Conservation (phyloP, 2,888 invertebrate genomes). For the Arge pagana region DNA sequence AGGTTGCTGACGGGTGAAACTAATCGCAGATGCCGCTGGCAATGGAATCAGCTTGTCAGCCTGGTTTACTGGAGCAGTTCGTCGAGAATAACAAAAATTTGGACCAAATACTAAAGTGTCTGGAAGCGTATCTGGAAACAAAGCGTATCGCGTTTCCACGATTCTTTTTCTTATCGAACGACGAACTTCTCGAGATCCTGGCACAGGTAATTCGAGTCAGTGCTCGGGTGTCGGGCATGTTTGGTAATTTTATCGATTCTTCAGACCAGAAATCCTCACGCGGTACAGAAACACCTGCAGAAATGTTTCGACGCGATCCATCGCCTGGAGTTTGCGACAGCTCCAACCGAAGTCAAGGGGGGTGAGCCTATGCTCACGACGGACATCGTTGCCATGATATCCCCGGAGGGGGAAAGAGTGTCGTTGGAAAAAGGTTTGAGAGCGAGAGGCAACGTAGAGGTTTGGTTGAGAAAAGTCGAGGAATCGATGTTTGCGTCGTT, state of each 20-base stretch:
- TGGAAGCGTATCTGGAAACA: constrained; percentile 87
- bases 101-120: constrained; percentile 87
- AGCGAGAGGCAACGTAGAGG: constrained; percentile 88
- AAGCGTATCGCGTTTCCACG: constrained; percentile 87
- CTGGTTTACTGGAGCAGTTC: constrained; percentile 71
- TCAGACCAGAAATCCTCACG: constrained; percentile 82
- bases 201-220: too few species aligned
- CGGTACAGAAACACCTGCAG: constrained; percentile 86
- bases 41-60: constrained; percentile 77
- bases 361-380: constrained; percentile 70
- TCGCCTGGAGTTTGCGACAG: constrained; percentile 75
- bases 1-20: neutral
- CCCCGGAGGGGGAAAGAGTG: constrained; percentile 86
- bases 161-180: constrained; percentile 89
- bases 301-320: constrained; percentile 89
- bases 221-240: too few species aligned
- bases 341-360: constrained; percentile 57
- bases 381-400: constrained; percentile 87
- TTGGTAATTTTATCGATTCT: too few species aligned
- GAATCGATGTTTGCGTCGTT: constrained; percentile 85
- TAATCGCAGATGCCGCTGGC: constrained; percentile 71
- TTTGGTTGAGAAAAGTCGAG: constrained; percentile 91
- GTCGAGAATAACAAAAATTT: constrained; percentile 76
- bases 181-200: constrained; percentile 85
- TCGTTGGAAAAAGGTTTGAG: constrained; percentile 80